Percentiles rank a stretch among this genome's conserved stretches.
Evolutionary conservation across 2,113 vertebrate genomes (phyloP).

Genomic region (Axis porcinus): DNA sequence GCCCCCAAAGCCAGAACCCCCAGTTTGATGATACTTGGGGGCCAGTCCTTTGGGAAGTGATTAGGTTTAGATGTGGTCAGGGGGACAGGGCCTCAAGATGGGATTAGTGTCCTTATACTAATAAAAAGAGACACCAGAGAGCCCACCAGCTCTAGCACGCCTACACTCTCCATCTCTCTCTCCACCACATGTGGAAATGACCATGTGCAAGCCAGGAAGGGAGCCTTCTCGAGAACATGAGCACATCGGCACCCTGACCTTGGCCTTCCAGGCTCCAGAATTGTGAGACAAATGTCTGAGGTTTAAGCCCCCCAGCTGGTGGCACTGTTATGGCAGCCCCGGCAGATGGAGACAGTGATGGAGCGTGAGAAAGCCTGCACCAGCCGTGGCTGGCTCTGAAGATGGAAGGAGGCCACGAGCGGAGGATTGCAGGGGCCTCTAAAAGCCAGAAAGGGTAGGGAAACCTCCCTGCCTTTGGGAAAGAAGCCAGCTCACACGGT

Average conservation of each 20-base stretch:
- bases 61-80: not conserved
- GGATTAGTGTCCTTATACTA: not conserved
- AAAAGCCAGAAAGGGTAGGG: not conserved
- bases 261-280: not conserved
- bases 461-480: not conserved
- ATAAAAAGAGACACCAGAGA: not conserved
- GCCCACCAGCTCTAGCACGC: not conserved
- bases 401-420: not conserved
- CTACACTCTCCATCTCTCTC: not conserved
- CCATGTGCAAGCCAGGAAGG: not conserved
- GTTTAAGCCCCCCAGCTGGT: not conserved
- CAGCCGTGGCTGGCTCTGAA: not conserved
- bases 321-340: not conserved
- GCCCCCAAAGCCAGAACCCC: not conserved
- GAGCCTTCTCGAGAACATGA: not conserved
- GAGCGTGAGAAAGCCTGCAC: not conserved
- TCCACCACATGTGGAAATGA: not conserved
- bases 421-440: not conserved
- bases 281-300: no score
- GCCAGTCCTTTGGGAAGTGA: not conserved
- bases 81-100: not conserved
- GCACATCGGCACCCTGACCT: fast-evolving
- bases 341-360: fast-evolving
- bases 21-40: not conserved
- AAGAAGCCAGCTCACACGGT: not conserved